These are phyloP conservation scores for Notodonta ziczac DNA, from an alignment of 2,888 invertebrate species.

Conservation along the genomic window DNA sequence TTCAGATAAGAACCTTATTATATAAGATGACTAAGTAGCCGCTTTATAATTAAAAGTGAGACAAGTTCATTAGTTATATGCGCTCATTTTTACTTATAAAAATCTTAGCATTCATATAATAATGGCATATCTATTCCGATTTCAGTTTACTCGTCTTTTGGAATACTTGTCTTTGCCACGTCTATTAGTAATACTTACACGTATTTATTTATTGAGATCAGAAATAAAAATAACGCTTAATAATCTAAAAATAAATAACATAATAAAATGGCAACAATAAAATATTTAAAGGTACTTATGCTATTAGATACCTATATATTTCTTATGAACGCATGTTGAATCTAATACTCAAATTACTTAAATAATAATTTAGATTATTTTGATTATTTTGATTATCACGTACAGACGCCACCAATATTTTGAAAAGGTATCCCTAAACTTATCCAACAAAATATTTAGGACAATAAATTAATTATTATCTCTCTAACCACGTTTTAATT, in stretches of 20 bases:
- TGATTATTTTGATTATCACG: conserved; percentile 11
- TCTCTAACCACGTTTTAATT: conserved; percentile 15
- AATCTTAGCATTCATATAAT: background rate
- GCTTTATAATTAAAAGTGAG: background rate
- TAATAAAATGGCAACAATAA: conserved; percentile 13
- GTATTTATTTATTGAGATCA: conserved; percentile 25
- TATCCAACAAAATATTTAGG: conserved; percentile 27
- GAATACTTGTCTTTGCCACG: conserved; percentile 59
- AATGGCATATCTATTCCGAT: background rate
- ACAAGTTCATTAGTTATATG: background rate
- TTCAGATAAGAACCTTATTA: background rate
- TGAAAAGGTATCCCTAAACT: conserved; percentile 15
- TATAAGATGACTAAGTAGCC: background rate
- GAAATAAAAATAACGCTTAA: conserved; percentile 25
- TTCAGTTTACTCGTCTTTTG: conserved; percentile 44
- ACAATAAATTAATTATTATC: conserved; percentile 29
- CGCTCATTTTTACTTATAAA: background rate
- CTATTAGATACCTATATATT: too few species aligned
- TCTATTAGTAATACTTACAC: conserved; percentile 40
- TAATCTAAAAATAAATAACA: conserved; percentile 21
- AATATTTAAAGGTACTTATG: background rate
- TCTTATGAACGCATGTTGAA: too few species aligned
- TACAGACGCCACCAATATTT: conserved; percentile 45
- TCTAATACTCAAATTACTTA: too few species aligned
- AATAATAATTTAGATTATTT: too few species aligned